Conservation (phyloP, 2,797 vertebrate genomes). For the Aythya fuligula region DNA sequence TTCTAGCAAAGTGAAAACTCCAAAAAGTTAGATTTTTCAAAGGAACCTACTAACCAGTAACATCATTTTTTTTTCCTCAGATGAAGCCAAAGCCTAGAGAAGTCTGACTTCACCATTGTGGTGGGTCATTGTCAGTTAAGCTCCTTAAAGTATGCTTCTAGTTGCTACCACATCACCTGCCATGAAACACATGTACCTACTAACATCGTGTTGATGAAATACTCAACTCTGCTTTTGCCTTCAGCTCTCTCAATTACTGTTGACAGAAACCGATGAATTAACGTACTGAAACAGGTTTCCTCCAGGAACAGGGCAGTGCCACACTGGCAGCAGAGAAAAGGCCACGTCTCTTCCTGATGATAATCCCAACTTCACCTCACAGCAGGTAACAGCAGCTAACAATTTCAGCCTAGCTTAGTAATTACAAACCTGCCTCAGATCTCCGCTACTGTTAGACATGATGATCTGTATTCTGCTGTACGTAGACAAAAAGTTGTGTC, state of each 20-base stretch:
- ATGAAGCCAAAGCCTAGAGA: neutral
- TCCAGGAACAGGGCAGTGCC: neutral
- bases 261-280: neutral
- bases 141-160: neutral
- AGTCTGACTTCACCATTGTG: neutral
- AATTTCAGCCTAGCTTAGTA: neutral
- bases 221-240: neutral
- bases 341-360: accelerated
- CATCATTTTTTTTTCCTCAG: neutral
- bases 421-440: neutral
- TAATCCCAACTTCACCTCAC: neutral
- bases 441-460: neutral
- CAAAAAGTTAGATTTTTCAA: neutral
- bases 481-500: neutral
- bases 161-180: neutral
- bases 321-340: neutral
- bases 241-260: neutral
- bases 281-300: neutral
- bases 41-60: neutral
- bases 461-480: neutral
- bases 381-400: neutral
- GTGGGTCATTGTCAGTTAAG: neutral
- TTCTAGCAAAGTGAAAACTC: neutral
- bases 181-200: neutral
- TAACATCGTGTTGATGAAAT: neutral